These are phyloP conservation scores for Steinernema feltiae DNA, from an alignment of 1,140 invertebrate species.

Conservation along the genomic window DNA sequence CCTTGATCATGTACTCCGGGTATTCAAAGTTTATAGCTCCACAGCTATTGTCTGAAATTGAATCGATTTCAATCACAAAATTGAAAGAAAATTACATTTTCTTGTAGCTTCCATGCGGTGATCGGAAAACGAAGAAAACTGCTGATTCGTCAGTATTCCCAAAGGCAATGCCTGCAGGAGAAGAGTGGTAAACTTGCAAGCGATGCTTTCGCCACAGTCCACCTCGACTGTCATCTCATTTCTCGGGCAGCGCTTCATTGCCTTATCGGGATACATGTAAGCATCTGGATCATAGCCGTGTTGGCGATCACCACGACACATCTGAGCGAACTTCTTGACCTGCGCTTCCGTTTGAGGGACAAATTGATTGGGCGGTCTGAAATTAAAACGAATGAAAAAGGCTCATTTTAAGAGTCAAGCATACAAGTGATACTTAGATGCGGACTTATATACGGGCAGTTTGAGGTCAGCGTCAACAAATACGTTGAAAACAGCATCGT, in stretches of 20 bases:
- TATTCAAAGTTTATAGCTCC: slow-evolving; percentile 36
- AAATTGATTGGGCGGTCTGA: background rate
- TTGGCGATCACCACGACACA: background rate
- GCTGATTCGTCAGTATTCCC: background rate
- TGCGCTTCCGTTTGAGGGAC: slow-evolving; percentile 16
- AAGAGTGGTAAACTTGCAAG: slow-evolving; percentile 22
- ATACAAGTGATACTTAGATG: slow-evolving; percentile 16
- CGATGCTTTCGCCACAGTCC: slow-evolving; percentile 20
- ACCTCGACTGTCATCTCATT: slow-evolving; percentile 15
- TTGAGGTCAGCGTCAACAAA: slow-evolving; percentile 26
- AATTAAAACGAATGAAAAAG: background rate
- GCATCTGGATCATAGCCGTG: background rate
- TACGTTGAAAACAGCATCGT: slow-evolving; percentile 21
- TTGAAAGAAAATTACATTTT: background rate
- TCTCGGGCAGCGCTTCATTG: slow-evolving; percentile 15
- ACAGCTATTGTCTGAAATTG: slow-evolving; percentile 30
- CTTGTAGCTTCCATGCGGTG: slow-evolving; percentile 16
- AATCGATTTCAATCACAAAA: slow-evolving; percentile 10
- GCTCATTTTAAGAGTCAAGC: background rate
- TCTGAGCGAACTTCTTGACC: slow-evolving; percentile 16
- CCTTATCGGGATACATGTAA: slow-evolving; percentile 2
- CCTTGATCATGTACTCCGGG: slow-evolving; percentile 35
- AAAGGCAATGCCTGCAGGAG: slow-evolving; percentile 19
- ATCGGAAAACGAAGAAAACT: slow-evolving; percentile 23
- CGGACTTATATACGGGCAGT: slow-evolving; percentile 22